Evolutionary conservation across 2,797 vertebrate genomes (phyloP), one percentile per base, ranked within the genome.

Genomic region (Diglossa cyanea): DNA sequence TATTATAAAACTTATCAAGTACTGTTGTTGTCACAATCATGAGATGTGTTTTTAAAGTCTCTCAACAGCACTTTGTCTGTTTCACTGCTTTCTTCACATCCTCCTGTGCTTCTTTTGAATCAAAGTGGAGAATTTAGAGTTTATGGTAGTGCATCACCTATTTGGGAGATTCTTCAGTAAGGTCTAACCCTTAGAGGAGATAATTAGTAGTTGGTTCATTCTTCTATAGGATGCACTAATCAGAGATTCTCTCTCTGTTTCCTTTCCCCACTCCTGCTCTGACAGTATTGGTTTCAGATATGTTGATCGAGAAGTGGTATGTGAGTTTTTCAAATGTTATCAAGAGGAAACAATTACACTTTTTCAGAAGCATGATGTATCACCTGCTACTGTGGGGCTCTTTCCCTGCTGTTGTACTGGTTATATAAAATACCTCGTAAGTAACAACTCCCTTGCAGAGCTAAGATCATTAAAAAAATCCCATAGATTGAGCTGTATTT

Each of bases 11-110:
- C 12, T 51, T 58, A 13, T 0, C 3, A 50, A 39, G 3, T 73
- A 20, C 21, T 55, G 6, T 35, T 62, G 6, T 25, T 81, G 31
- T 78, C 31, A 48, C 37, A 20, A 0, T 47, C 0, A 0, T 44
- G 40, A 77, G 45, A 25, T 24, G 6, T 7, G 5, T 23, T 88
- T 86, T 77, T 58, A 8, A 76, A 55, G 44, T 50, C 37, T 28
- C 1, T 37, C 0, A 0, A 5, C 17, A 50, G 60, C 11, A 19
- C 44, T 74, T 77, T 8, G 7, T 66, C 31, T 47, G 20, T 68
- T 75, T 39, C 62, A 7, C 28, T 71, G 33, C 33, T 65, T 68
- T 68, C 50, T 65, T 87, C 14, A n/a, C 42, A 35, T 28, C 15
- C 16, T 55, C 8, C 19, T 39, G 39, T 71, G 71, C 42, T 71